Percentiles rank a stretch among this genome's conserved stretches.
Conservation (phyloP, 2,888 invertebrate genomes). For the Uropetala carovei region DNA sequence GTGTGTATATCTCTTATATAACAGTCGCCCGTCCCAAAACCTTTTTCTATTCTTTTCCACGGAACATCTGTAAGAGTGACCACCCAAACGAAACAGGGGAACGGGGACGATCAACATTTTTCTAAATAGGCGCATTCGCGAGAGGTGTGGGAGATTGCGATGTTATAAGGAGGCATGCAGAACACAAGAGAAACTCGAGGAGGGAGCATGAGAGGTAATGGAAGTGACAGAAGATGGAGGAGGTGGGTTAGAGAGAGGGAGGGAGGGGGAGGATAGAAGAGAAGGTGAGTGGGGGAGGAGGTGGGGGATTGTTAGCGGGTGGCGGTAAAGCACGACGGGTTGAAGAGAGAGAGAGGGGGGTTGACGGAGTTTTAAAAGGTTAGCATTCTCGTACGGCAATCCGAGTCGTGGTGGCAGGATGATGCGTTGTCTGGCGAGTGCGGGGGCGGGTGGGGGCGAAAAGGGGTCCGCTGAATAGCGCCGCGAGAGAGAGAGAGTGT, state of each 20-base stretch:
- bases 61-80: background rate
- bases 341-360: background rate
- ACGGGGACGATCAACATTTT: constrained; percentile 41
- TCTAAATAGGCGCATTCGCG: background rate
- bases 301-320: background rate
- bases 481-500: constrained; percentile 4
- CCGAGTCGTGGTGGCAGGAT: background rate
- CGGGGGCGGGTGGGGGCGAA: background rate
- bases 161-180: background rate
- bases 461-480: background rate
- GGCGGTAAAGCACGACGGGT: too few relatives aligned
- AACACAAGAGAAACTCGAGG: background rate
- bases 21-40: background rate
- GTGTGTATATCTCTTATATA: background rate
- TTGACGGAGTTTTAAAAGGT: background rate
- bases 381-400: constrained; percentile 13
- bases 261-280: background rate
- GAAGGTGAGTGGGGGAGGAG: background rate
- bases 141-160: background rate
- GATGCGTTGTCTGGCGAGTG: background rate
- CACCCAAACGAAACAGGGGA: constrained; percentile 10
- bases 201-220: background rate
- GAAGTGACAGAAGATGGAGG: background rate
- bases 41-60: background rate
- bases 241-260: background rate